A percentile compares a stretch with the other conserved stretches of the same genome.
These are phyloP conservation scores for Bradypodion ventrale DNA, from an alignment of 2,797 vertebrate species.

Conservation along the genomic window DNA sequence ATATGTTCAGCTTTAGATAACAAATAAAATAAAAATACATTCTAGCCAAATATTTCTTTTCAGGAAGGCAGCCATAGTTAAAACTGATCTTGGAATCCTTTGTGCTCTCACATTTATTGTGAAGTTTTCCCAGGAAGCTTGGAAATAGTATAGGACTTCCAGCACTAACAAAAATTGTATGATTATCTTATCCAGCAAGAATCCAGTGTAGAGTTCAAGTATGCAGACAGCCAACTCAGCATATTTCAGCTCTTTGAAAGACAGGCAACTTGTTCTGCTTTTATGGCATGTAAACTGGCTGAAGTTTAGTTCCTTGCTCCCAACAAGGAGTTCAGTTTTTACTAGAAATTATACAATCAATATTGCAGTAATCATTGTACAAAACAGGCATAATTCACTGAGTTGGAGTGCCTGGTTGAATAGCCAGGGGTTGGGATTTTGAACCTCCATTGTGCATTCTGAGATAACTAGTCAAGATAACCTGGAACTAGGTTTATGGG, in stretches of 20 bases:
- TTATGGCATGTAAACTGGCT: constrained; percentile 30
- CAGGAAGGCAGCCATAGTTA: constrained; percentile 8
- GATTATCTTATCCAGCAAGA: not conserved
- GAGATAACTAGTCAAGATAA: too few relatives aligned
- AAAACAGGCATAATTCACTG: not conserved
- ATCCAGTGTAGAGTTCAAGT: not conserved
- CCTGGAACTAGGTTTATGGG: too few relatives aligned
- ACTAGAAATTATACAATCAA: constrained; percentile 50
- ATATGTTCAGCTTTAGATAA: constrained; percentile 13
- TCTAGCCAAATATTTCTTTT: constrained; percentile 15
- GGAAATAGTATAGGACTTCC: constrained; percentile 10
- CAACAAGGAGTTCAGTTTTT: constrained; percentile 18
- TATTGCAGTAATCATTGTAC: constrained; percentile 34
- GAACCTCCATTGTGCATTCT: too few relatives aligned
- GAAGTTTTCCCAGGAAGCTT: constrained; percentile 4
- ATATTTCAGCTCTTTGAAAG: constrained; percentile 27
- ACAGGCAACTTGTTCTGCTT: not conserved
- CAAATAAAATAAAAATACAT: constrained; percentile 8
- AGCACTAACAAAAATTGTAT: constrained; percentile 10
- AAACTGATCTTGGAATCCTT: constrained; percentile 4
- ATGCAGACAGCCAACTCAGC: not conserved
- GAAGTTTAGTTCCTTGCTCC: constrained; percentile 39
- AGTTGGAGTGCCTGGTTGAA: too few relatives aligned
- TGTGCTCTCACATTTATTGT: constrained; percentile 22
- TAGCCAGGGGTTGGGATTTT: too few relatives aligned